These are phyloP conservation scores for Dicaeum eximium DNA, from an alignment of 2,113 vertebrate genomes.

Conservation along the genomic window DNA sequence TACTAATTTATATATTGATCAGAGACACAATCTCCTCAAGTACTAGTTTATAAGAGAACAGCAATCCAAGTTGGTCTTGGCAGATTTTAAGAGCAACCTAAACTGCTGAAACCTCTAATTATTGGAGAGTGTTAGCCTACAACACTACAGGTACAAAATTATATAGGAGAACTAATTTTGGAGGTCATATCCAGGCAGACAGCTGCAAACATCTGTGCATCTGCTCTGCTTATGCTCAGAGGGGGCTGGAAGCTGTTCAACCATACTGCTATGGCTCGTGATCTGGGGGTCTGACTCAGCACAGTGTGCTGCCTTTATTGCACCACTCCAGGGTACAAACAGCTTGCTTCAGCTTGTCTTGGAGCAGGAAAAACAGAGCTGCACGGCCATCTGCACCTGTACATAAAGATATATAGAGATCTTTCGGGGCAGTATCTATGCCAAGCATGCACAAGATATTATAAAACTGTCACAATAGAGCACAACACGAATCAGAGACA, in stretches of 20 bases:
- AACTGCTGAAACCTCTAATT: not conserved
- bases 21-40: not conserved
- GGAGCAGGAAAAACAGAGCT: not conserved
- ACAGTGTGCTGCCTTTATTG: fast-evolving
- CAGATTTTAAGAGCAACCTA: not conserved
- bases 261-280: fast-evolving
- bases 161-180: not conserved
- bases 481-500: too few relatives aligned
- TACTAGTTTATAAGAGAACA: not conserved
- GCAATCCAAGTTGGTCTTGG: not conserved
- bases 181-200: not conserved
- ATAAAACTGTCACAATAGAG: too few relatives aligned
- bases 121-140: not conserved
- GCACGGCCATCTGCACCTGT: not conserved
- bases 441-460: fast-evolving
- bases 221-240: not conserved
- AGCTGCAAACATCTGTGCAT: not conserved
- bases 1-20: not conserved
- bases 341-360: not conserved
- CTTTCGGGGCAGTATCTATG: not conserved
- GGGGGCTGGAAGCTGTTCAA: not conserved
- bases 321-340: not conserved
- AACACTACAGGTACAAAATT: not conserved
- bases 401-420: not conserved
- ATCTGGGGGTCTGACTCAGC: not conserved